Evolutionary conservation across 92 coral and sea anemone species (phyloP).

Genomic region (Epizoanthus rinbou): DNA sequence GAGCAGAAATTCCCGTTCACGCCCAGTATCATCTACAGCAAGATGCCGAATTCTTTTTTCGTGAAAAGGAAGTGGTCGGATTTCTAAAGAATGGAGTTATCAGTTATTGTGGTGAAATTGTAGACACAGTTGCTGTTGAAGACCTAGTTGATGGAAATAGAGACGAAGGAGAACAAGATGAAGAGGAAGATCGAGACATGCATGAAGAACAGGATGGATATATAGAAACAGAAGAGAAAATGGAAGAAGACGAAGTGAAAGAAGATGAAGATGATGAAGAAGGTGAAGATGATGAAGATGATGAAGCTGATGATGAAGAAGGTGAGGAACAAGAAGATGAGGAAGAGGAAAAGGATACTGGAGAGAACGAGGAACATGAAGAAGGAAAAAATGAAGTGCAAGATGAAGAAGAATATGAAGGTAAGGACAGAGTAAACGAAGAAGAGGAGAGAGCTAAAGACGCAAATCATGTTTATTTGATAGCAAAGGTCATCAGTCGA

Average conservation of each 20-base stretch:
- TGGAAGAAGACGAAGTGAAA: background rate
- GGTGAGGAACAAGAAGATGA: background rate
- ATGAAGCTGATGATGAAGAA: background rate
- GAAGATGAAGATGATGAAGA: conserved; percentile 20
- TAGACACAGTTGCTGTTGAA: background rate
- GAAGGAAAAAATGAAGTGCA: background rate
- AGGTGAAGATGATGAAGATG: conserved; percentile 1
- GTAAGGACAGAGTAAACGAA: background rate
- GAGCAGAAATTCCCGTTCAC: conserved; percentile 34
- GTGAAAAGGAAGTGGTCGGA: conserved; percentile 39
- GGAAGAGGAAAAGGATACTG: background rate
- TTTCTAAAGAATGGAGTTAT: background rate
- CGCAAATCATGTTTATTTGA: conserved; percentile 17
- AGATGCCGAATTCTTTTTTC: conserved; percentile 35
- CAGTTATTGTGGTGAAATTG: background rate
- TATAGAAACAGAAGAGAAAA: background rate
- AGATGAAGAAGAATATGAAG: background rate
- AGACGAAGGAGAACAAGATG: too few species aligned
- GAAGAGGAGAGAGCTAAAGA: conserved; percentile 32
- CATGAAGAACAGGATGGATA: background rate
- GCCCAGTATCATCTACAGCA: conserved; percentile 39
- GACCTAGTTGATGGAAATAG: background rate
- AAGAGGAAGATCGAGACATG: conserved; percentile 44
- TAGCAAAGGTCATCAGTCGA: conserved; percentile 32
- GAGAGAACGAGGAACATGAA: background rate